phyloP scores from a whole-genome alignment of 2,113 vertebrate species.

The Deroptyus accipitrinus region DNA sequence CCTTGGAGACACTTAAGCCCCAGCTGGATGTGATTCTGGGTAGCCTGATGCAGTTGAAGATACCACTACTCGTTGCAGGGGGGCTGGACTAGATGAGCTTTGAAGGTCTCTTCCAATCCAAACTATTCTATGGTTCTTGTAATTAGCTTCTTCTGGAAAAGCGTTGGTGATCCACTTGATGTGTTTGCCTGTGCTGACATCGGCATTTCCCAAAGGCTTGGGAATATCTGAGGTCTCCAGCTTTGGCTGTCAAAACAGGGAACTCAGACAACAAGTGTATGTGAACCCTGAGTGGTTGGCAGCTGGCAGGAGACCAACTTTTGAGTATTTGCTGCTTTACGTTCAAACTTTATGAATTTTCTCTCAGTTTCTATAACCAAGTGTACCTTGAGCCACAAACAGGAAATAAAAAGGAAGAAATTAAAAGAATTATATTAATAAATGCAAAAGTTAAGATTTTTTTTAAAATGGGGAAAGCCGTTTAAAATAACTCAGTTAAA shows the following conservation, averaged over 20 bases:
- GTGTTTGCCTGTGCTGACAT: neutral
- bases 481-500: neutral
- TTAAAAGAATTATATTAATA: neutral
- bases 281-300: neutral
- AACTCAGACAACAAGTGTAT: neutral
- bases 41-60: neutral
- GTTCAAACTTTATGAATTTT: neutral
- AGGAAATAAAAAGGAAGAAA: neutral
- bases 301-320: neutral
- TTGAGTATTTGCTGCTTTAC: neutral
- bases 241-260: neutral
- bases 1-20: neutral
- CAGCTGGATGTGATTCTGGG: neutral
- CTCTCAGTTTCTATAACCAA: neutral
- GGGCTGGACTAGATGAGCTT: neutral
- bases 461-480: neutral
- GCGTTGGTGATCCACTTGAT: neutral
- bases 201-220: neutral
- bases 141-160: neutral
- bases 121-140: neutral
- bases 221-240: neutral
- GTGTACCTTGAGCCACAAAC: neutral
- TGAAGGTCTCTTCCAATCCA: neutral
- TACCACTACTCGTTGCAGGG: neutral
- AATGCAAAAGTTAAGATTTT: neutral